Percentiles rank a stretch among this genome's conserved stretches.
Conservation (phyloP, 35 echinoderm and acorn worm genomes). For the Eucidaris tribuloides region DNA sequence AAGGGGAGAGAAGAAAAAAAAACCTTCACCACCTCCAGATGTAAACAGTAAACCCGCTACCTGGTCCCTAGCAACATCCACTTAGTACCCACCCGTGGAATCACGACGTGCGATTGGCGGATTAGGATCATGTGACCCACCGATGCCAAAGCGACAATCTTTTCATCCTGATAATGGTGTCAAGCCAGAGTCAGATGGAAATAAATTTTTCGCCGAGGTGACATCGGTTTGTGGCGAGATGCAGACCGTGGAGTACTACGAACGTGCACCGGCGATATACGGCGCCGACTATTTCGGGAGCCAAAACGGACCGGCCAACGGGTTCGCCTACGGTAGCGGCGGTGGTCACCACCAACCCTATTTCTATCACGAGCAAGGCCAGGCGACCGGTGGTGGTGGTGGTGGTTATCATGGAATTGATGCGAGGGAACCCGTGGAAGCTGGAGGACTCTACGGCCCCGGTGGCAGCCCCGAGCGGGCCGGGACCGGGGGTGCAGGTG, state of each 20-base stretch:
- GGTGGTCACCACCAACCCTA: conserved; percentile 12
- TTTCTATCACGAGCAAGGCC: conserved; percentile 13
- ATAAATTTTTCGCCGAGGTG: conserved; percentile 10
- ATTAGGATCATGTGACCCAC: neutral
- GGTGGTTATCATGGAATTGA: conserved; percentile 18
- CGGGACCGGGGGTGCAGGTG: conserved; percentile 15
- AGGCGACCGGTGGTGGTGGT: neutral
- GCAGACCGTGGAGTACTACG: conserved; percentile 24
- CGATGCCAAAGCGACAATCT: conserved; percentile 22
- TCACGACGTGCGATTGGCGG: neutral
- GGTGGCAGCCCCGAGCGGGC: conserved; percentile 11
- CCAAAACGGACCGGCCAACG: conserved; percentile 14
- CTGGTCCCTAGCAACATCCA: neutral
- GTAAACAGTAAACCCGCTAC: conserved; percentile 19
- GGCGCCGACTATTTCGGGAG: conserved; percentile 18
- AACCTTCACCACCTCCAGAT: conserved; percentile 21
- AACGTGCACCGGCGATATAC: conserved; percentile 14
- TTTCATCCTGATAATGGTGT: conserved; percentile 11
- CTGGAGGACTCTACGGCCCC: conserved; percentile 7
- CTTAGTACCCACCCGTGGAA: too few relatives aligned
- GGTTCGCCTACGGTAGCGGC: conserved; percentile 18
- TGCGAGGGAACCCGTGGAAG: neutral
- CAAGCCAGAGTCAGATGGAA: conserved; percentile 22
- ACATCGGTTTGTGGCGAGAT: conserved; percentile 11
- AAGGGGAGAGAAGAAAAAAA: neutral